phyloP scores from a whole-genome alignment of 2,113 vertebrate species.

The Misgurnus anguillicaudatus region DNA sequence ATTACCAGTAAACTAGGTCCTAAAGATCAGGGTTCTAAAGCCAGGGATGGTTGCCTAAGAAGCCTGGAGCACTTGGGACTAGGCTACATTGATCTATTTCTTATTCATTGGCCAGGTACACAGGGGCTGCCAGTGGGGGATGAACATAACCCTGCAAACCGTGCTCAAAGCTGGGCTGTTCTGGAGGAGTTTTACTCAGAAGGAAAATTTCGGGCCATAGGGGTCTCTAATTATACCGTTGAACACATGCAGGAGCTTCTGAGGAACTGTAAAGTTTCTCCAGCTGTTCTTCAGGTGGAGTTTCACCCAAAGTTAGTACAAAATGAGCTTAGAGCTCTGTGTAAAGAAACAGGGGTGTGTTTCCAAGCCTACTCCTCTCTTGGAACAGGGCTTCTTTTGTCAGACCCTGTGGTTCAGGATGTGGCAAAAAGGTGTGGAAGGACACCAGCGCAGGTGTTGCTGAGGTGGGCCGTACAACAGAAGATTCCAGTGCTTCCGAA shows the following conservation, averaged over 20 bases:
- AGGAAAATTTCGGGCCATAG: conserved; percentile 77
- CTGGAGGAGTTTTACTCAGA: conserved; percentile 75
- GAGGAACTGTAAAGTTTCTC: conserved; percentile 67
- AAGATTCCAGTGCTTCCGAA: conserved; percentile 78
- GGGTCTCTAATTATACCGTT: conserved; percentile 82
- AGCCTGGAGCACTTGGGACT: conserved; percentile 74
- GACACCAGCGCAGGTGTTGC: conserved; percentile 77
- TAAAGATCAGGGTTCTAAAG: conserved; percentile 71
- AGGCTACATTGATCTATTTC: conserved; percentile 80
- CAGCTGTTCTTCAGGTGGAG: conserved; percentile 79
- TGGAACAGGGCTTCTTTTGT: conserved; percentile 72
- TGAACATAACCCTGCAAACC: conserved; percentile 67
- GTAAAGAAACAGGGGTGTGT: conserved; percentile 70
- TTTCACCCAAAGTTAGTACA: conserved; percentile 79
- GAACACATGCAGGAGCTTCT: conserved; percentile 75
- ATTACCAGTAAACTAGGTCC: conserved; percentile 81
- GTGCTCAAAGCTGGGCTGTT: conserved; percentile 73
- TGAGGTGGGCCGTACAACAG: conserved; percentile 81
- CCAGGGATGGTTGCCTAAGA: conserved; percentile 67
- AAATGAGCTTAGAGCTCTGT: conserved; percentile 70
- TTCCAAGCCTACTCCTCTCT: conserved; percentile 83
- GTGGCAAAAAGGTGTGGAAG: conserved; percentile 65
- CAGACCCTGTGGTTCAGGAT: conserved; percentile 64
- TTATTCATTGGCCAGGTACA: conserved; percentile 85
- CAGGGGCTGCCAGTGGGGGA: conserved; percentile 72